These are phyloP conservation scores for Gymnogyps californianus DNA, from an alignment of 2,113 vertebrate genomes.

Conservation along the genomic window DNA sequence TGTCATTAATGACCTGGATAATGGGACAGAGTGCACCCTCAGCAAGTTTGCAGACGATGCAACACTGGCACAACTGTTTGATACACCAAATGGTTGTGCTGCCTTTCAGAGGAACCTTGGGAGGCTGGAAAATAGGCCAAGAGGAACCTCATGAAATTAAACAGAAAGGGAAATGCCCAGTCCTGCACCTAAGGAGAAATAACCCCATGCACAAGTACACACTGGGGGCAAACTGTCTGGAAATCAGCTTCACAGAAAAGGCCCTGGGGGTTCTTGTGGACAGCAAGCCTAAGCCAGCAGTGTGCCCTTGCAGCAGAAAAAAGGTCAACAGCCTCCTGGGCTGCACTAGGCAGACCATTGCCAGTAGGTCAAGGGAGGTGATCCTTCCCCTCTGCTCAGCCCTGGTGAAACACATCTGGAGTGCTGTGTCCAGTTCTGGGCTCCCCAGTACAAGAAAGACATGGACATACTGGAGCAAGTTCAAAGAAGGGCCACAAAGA, in stretches of 20 bases:
- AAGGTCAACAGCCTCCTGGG: neutral
- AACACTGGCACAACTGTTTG: neutral
- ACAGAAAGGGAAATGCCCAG: neutral
- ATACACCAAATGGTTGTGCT: neutral
- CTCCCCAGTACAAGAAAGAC: neutral
- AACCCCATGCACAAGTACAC: neutral
- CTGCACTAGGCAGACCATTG: neutral
- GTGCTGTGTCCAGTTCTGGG: neutral
- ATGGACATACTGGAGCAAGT: neutral
- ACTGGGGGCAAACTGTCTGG: neutral
- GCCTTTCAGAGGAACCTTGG: neutral
- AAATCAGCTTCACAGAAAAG: neutral
- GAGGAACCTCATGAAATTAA: neutral
- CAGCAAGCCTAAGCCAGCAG: neutral
- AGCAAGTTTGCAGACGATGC: neutral
- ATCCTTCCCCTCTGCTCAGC: neutral
- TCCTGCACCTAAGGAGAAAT: neutral
- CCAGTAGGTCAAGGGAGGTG: neutral
- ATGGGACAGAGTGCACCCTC: neutral
- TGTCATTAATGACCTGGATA: neutral
- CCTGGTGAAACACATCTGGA: neutral
- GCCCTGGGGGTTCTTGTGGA: neutral
- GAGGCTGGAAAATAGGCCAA: neutral
- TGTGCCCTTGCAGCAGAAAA: neutral
- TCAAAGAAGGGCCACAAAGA: neutral